Base-by-base conservation (phyloP, 2,113 vertebrate genomes). In the Propithecus coquereli region DNA sequence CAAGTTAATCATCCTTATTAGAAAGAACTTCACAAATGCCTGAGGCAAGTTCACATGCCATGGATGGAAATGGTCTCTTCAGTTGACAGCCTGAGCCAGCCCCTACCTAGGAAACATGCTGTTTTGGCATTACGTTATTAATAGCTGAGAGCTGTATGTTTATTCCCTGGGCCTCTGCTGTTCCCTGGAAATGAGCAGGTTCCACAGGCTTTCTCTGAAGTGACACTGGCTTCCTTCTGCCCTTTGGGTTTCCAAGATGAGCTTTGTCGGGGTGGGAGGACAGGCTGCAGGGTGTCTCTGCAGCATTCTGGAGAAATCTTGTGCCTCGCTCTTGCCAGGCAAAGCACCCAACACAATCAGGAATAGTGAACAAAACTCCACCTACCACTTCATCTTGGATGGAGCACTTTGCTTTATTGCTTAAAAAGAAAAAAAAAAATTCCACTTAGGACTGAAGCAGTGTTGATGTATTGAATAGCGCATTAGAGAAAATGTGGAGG, bases 381-480 rank as follows among this genome's bases (percentile, higher is more conserved):
- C 34, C 92, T 86, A 57, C 32, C 92, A 0, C 92, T 93, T 65
- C 27, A 14, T 65, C 34, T 2, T 11, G 18, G 17, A 86, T 81
- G 59, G 45, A 86, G 34, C n/a, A 1, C 2, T 14, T 80, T 83
- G 92, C 54, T 84, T 92, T 94, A 59, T 84, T 90, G 57, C 92
- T 8, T 66, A 68, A 17, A 27, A 16, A 37, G 27, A 93, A n/a
- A 93, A 66, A 34, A 37, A 73, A 87, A 96, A 79, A 0, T 22
- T 52, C 95, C 91, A 52, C 18, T 61, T 81, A 82, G 89, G 93
- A 95, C 65, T 65, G 85, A 71, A 94, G 86, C 43, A 13, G 81
- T 25, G 0, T n/a, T 34, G 80, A 82, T 85, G 13, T 54, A 43
- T 30, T 90, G 84, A 54, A 65, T 43, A 66, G 52, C 27, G 6